A percentile compares a stretch with the other conserved stretches of the same genome.
These are phyloP conservation scores for Scytalopus superciliaris DNA, from an alignment of 2,113 vertebrate species.

Conservation along the genomic window DNA sequence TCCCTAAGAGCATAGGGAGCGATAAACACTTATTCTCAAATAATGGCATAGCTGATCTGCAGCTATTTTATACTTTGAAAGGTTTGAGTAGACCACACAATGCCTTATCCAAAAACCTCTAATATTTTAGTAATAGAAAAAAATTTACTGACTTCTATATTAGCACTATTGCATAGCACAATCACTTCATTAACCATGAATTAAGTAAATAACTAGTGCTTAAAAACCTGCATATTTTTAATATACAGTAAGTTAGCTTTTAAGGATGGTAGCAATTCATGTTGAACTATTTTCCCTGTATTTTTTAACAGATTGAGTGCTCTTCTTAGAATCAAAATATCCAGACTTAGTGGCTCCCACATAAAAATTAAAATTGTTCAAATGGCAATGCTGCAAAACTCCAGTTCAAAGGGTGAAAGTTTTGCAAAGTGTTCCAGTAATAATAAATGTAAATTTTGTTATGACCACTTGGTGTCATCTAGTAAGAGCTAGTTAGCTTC, in stretches of 20 bases:
- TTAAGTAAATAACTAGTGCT: neutral
- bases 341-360: constrained; percentile 27
- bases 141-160: neutral
- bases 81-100: neutral
- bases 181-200: neutral
- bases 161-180: neutral
- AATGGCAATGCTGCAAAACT: constrained; percentile 16
- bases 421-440: constrained; percentile 35
- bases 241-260: neutral
- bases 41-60: neutral
- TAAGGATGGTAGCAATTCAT: neutral
- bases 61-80: neutral
- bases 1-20: neutral
- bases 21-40: neutral
- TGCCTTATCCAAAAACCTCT: neutral
- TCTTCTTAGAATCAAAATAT: constrained; percentile 17
- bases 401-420: constrained; percentile 28
- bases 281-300: neutral
- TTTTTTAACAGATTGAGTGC: neutral
- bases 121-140: neutral
- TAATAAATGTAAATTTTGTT: constrained; percentile 63
- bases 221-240: neutral
- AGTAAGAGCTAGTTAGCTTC: constrained; percentile 19
- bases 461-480: constrained; percentile 60
- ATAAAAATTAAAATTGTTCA: constrained; percentile 7